These are phyloP conservation scores for Merluccius polli DNA, from an alignment of 2,797 vertebrate genomes.

Conservation along the genomic window DNA sequence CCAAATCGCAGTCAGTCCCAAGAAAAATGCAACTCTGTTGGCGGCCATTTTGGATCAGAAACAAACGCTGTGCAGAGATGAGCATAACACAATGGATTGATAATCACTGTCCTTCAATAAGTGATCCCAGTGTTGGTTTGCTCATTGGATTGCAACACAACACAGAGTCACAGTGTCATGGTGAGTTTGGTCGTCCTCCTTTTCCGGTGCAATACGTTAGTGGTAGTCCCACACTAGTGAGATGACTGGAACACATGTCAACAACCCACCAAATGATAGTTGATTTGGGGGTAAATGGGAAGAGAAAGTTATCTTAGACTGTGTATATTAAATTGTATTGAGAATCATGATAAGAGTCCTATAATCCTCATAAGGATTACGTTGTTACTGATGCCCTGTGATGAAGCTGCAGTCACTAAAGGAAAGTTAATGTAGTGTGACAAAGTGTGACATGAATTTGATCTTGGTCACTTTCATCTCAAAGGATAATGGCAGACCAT, in stretches of 20 bases:
- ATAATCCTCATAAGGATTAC: not conserved
- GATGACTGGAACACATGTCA: not conserved
- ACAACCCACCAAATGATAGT: not conserved
- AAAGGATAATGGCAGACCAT: not conserved
- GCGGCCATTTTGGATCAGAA: constrained; percentile 6
- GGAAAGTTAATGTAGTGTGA: not conserved
- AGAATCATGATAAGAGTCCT: not conserved
- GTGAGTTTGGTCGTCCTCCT: not conserved
- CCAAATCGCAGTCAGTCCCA: not conserved
- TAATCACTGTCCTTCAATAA: not conserved
- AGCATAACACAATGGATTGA: not conserved
- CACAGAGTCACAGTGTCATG: not conserved
- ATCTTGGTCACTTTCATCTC: not conserved
- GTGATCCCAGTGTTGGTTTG: not conserved
- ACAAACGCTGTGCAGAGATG: not conserved
- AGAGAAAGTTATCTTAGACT: not conserved
- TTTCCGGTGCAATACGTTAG: too few relatives aligned
- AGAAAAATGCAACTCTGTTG: not conserved
- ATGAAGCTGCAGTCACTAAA: not conserved
- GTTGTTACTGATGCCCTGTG: not conserved
- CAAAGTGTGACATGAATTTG: not conserved
- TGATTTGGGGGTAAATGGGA: not conserved
- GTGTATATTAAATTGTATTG: not conserved
- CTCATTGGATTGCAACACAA: not conserved
- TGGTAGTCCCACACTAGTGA: not conserved